phyloP scores from a whole-genome alignment of 2,113 vertebrate genomes.

The Varanus komodoensis region DNA sequence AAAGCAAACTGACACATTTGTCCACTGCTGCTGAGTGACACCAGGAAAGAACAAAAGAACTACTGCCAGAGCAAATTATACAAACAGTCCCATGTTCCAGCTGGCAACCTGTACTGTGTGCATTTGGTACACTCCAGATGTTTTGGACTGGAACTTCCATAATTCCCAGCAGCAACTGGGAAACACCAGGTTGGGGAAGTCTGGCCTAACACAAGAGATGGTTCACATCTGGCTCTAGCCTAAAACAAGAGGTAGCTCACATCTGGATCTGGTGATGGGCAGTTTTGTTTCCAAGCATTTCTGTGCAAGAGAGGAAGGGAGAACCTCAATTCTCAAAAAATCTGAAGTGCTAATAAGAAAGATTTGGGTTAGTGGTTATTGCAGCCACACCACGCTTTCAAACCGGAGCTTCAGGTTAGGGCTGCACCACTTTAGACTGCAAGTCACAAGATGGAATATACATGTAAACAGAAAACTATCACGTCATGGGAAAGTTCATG shows the following conservation, averaged over 20 bases:
- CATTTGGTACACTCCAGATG: too few relatives aligned
- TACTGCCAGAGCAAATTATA: not conserved
- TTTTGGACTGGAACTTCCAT: too few relatives aligned
- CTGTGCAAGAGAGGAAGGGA: not conserved
- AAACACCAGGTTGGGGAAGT: too few relatives aligned
- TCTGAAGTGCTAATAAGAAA: not conserved
- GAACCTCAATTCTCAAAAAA: not conserved
- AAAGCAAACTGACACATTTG: too few relatives aligned
- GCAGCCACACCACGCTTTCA: not conserved
- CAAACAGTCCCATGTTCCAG: not conserved
- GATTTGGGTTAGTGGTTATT: not conserved
- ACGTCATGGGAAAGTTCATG: not conserved
- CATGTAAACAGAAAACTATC: not conserved
- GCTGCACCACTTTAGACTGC: too few relatives aligned
- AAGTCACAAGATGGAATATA: not conserved
- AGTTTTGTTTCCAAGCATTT: not conserved
- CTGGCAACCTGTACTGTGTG: not conserved
- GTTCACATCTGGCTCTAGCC: too few relatives aligned
- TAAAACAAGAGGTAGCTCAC: too few relatives aligned
- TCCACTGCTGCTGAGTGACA: too few relatives aligned
- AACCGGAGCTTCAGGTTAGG: not conserved
- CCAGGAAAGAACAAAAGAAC: too few relatives aligned
- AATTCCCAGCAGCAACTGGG: too few relatives aligned
- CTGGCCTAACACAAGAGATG: not conserved
- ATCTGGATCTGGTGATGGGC: not conserved